A percentile compares a stretch with the other conserved stretches of the same genome.
phyloP scores from a whole-genome alignment of 2,797 vertebrate genomes.

The Crocodylus rhombifer region DNA sequence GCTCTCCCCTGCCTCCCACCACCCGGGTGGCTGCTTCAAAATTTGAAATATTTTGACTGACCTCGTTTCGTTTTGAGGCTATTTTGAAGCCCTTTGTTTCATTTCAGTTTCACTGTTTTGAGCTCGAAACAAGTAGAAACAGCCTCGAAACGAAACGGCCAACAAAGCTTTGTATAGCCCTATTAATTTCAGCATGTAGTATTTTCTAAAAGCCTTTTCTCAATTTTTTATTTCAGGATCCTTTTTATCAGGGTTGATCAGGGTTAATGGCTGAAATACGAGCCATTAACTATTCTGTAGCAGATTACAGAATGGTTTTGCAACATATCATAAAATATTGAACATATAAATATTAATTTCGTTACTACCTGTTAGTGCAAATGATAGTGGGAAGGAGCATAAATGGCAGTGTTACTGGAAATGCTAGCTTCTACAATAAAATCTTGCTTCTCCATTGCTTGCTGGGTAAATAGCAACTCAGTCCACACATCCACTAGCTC shows the following conservation, averaged over 20 bases:
- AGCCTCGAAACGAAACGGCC: too few relatives aligned
- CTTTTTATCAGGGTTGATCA: background rate
- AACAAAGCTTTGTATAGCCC: too few relatives aligned
- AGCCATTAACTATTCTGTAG: background rate
- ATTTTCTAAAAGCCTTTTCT: background rate
- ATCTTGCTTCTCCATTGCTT: conserved; percentile 9
- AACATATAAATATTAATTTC: background rate
- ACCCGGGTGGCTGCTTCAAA: too few relatives aligned
- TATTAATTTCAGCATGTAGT: too few relatives aligned
- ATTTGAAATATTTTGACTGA: too few relatives aligned
- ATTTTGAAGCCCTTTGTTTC: too few relatives aligned
- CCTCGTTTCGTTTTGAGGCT: too few relatives aligned
- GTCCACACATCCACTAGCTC: background rate
- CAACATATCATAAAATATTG: background rate
- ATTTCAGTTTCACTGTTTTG: too few relatives aligned
- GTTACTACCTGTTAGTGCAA: background rate
- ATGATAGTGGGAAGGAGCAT: too few relatives aligned
- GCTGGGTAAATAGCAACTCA: conserved; percentile 7
- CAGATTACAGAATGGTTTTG: background rate
- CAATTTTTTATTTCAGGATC: background rate
- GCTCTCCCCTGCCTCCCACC: too few relatives aligned
- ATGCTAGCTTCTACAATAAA: background rate
- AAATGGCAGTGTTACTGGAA: too few relatives aligned
- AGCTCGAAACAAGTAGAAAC: too few relatives aligned
- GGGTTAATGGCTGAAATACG: background rate